These are phyloP conservation scores for Acheta domesticus DNA, from an alignment of 2,888 invertebrate species.

Conservation along the genomic window DNA sequence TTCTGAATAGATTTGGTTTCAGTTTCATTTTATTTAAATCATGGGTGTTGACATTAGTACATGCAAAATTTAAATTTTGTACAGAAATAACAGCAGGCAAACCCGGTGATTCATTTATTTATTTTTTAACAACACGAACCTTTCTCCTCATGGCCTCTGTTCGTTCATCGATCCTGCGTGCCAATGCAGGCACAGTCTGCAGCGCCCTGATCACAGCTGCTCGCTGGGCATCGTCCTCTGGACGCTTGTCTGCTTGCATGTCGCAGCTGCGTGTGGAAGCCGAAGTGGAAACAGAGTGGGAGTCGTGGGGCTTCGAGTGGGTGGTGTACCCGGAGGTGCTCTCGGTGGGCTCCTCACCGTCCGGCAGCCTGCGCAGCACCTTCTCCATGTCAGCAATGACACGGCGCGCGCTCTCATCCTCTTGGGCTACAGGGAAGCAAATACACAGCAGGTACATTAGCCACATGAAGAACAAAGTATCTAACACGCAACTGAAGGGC, in stretches of 20 bases:
- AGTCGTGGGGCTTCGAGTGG: not conserved
- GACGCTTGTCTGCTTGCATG: not conserved
- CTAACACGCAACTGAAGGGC: too few relatives aligned
- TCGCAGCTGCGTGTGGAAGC: not conserved
- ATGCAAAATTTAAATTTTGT: too few relatives aligned
- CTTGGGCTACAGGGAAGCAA: not conserved
- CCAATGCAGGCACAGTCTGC: not conserved
- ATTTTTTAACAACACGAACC: not conserved
- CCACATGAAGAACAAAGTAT: too few relatives aligned
- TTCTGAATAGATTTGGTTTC: too few relatives aligned
- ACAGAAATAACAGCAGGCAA: too few relatives aligned
- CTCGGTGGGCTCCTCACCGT: not conserved
- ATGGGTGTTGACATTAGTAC: too few relatives aligned
- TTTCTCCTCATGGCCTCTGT: not conserved
- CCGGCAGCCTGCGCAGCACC: not conserved
- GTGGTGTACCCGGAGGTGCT: not conserved
- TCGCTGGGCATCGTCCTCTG: not conserved
- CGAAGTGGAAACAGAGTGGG: not conserved
- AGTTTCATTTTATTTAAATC: too few relatives aligned
- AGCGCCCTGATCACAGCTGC: not conserved
- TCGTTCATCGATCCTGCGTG: not conserved
- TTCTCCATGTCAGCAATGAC: not conserved
- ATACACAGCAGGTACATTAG: too few relatives aligned
- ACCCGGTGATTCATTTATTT: too few relatives aligned
- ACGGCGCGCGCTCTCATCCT: not conserved